phyloP scores from a whole-genome alignment of 2,797 vertebrate genomes.

The Leontocebus nigricollis region DNA sequence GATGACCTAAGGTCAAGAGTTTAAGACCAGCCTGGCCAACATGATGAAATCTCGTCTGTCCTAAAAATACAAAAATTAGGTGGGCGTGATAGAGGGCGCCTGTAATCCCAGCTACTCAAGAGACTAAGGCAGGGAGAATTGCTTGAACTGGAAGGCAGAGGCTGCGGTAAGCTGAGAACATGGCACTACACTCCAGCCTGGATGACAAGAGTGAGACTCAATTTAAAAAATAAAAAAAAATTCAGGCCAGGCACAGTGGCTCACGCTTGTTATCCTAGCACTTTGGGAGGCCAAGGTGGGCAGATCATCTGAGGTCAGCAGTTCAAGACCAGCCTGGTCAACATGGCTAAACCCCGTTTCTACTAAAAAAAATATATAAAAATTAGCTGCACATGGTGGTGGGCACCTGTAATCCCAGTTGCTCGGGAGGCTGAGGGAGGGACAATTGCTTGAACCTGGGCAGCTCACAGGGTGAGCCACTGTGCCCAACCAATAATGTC shows the following conservation, averaged over 20 bases:
- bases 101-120: not conserved
- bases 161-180: not conserved
- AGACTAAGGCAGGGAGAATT: not conserved
- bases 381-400: not conserved
- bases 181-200: not conserved
- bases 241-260: not conserved
- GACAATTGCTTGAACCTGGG: not conserved
- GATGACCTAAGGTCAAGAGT: not conserved
- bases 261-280: not conserved
- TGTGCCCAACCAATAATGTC: not conserved
- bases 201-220: not conserved
- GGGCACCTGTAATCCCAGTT: not conserved
- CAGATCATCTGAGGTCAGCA: not conserved
- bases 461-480: not conserved
- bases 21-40: not conserved
- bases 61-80: not conserved
- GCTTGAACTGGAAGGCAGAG: not conserved
- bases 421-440: not conserved
- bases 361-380: not conserved
- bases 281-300: not conserved
- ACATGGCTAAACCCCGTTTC: not conserved
- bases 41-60: not conserved
- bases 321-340: not conserved
- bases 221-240: not conserved
- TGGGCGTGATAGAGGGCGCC: not conserved